phyloP scores from a whole-genome alignment of 2,888 invertebrate species.

The Drosophila glabriapex region DNA sequence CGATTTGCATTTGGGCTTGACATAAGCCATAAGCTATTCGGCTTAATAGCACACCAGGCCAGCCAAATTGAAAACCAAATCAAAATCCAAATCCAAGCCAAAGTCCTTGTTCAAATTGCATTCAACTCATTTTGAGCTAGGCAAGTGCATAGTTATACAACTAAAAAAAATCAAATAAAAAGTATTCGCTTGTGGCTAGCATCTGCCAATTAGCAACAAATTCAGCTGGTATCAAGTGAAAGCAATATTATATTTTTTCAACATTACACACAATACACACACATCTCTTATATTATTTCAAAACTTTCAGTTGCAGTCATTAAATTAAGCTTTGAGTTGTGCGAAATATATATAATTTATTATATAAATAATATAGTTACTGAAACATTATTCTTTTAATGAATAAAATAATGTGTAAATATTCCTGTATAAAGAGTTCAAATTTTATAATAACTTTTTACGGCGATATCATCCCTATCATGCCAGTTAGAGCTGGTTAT shows the following conservation, averaged over 20 bases:
- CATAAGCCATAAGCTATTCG: conserved; percentile 9
- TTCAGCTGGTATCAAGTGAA: not conserved
- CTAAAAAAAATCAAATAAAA: no score
- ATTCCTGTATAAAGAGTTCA: not conserved
- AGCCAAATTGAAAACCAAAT: conserved; percentile 14
- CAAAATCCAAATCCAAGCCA: not conserved
- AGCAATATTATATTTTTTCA: not conserved
- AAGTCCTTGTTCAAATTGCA: not conserved
- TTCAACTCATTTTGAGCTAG: not conserved
- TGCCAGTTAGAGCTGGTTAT: not conserved
- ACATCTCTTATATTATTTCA: not conserved
- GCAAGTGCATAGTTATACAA: not conserved
- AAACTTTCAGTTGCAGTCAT: not conserved
- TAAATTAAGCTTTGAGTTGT: not conserved
- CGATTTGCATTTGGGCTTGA: conserved; percentile 32
- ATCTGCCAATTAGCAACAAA: not conserved
- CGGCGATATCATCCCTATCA: not conserved
- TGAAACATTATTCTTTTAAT: not conserved
- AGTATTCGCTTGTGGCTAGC: not conserved
- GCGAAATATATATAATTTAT: no score
- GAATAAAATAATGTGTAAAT: not conserved
- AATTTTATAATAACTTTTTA: not conserved
- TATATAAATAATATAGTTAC: no score
- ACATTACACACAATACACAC: not conserved
- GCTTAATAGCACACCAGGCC: conserved; percentile 1